These are phyloP conservation scores for Machimus rusticus DNA, from an alignment of 2,888 invertebrate genomes.

Conservation along the genomic window DNA sequence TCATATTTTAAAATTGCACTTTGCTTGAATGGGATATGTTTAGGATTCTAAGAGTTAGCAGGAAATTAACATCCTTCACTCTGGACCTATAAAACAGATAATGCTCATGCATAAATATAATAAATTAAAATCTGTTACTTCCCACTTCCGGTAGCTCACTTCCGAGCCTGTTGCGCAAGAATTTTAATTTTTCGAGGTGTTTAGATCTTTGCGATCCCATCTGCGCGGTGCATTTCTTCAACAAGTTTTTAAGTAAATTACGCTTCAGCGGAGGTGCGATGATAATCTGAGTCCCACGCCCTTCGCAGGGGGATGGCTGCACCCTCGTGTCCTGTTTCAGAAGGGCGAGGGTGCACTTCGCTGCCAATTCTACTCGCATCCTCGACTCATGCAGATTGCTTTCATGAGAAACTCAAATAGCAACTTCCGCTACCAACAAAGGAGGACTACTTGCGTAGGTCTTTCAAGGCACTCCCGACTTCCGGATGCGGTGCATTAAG, in stretches of 20 bases:
- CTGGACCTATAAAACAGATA: not conserved
- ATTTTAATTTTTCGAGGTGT: not conserved
- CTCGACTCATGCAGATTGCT: not conserved
- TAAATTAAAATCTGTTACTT: not conserved
- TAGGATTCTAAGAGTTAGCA: not conserved
- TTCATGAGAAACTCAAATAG: constrained; percentile 45
- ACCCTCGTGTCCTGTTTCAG: not conserved
- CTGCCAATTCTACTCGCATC: constrained; percentile 40
- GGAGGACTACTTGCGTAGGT: not conserved
- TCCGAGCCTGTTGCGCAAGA: not conserved
- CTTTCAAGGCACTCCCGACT: not conserved
- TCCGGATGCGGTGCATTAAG: not conserved
- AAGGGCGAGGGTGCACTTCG: not conserved
- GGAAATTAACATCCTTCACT: not conserved
- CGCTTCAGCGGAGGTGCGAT: not conserved
- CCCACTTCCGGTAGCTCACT: not conserved
- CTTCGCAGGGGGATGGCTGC: not conserved
- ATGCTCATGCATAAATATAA: not conserved
- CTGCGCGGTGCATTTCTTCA: not conserved
- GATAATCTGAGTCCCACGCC: not conserved
- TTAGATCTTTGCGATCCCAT: not conserved
- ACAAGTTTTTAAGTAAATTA: not conserved
- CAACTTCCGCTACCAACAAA: constrained; percentile 44
- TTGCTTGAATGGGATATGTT: not conserved
- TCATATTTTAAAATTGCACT: not conserved